Evolutionary conservation across 2,113 vertebrate genomes (phyloP).

Genomic region (Calidris pygmaea): DNA sequence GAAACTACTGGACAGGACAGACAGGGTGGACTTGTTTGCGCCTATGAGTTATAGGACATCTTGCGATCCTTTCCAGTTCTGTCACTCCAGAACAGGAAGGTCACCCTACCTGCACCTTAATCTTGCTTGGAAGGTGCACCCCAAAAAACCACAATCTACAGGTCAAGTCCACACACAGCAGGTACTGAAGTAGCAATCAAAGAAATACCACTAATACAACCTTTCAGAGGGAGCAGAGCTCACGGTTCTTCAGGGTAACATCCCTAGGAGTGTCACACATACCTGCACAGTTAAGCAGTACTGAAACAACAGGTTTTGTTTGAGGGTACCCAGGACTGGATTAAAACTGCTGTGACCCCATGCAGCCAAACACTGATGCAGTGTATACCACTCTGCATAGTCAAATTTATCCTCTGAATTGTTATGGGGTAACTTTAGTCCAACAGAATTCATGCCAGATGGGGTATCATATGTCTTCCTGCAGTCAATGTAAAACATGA

Average conservation of each 20-base stretch:
- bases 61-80: neutral
- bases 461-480: neutral
- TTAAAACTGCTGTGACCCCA: neutral
- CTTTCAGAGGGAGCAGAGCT: neutral
- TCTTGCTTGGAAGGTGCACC: neutral
- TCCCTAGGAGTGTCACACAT: neutral
- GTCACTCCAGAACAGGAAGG: neutral
- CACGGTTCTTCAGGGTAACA: neutral
- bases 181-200: neutral
- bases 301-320: neutral
- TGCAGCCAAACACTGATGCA: neutral
- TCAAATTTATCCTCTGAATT: constrained; percentile 2
- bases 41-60: neutral
- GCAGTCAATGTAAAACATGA: neutral
- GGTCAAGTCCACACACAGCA: neutral
- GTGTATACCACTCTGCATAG: neutral
- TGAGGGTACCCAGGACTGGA: neutral
- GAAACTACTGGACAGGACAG: neutral
- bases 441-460: constrained; percentile 18
- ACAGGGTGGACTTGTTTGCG: neutral
- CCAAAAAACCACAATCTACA: neutral
- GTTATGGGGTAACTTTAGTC: neutral
- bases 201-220: neutral
- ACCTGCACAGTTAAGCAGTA: neutral
- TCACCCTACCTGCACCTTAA: neutral